Conservation (phyloP, 2,888 invertebrate genomes). For the Meandrusa payeni region DNA sequence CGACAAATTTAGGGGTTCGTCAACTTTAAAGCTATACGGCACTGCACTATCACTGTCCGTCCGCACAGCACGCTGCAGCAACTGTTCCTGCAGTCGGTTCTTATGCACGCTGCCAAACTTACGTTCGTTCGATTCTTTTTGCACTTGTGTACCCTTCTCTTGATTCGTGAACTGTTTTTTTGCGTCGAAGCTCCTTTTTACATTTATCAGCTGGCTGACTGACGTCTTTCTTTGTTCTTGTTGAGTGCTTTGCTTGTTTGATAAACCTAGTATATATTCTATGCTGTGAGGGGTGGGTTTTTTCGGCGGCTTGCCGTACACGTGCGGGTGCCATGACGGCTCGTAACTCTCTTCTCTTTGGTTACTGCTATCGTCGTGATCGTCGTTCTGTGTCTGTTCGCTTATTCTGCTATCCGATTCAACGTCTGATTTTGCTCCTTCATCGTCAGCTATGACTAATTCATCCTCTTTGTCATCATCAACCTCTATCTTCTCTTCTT, state of each 20-base stretch:
- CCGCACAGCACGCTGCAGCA: constrained; percentile 61
- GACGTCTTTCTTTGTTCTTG: constrained; percentile 37
- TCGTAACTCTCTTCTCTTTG: constrained; percentile 46
- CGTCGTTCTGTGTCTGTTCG: constrained; percentile 30
- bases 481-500: constrained; percentile 55
- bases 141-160: constrained; percentile 65
- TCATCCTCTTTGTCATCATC: constrained; percentile 55
- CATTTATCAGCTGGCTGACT: constrained; percentile 57
- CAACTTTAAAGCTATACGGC: constrained; percentile 47
- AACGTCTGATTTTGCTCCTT: constrained; percentile 29
- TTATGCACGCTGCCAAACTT: constrained; percentile 58
- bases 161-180: constrained; percentile 40
- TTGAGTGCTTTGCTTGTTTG: constrained; percentile 37
- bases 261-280: constrained; percentile 90
- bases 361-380: constrained; percentile 30
- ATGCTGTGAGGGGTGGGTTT: constrained; percentile 93
- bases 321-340: constrained; percentile 92
- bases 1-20: constrained; percentile 81
- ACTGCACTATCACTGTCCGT: constrained; percentile 57
- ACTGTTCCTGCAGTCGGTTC: constrained; percentile 67
- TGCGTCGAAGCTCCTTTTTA: constrained; percentile 56
- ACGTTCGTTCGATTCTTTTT: constrained; percentile 49
- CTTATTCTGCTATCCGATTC: constrained; percentile 31
- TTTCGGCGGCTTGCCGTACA: constrained; percentile 90
- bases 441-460: constrained; percentile 47